Percentiles rank a stretch among this genome's conserved stretches.
phyloP scores from a whole-genome alignment of 2,888 invertebrate genomes.

The Erynnis tages region DNA sequence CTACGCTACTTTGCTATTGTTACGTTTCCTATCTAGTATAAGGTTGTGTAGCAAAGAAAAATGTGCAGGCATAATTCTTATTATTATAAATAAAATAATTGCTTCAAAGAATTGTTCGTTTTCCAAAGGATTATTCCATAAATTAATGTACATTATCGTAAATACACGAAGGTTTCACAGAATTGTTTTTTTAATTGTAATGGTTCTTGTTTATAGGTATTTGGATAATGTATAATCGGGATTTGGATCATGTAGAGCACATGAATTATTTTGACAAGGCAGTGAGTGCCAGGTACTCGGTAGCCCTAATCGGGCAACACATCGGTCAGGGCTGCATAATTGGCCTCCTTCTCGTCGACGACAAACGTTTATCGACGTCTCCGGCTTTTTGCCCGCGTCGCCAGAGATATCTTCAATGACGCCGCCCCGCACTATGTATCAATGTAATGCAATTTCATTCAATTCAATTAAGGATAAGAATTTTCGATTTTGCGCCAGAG shows the following conservation, averaged over 20 bases:
- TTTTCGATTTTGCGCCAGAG: conserved; percentile 22
- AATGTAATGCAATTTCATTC: conserved; percentile 28
- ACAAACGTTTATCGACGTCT: conserved; percentile 22
- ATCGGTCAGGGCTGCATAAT: conserved; percentile 20
- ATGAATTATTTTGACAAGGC: conserved; percentile 1
- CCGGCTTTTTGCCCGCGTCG: conserved; percentile 20
- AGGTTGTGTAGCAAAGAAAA: no score
- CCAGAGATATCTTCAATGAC: conserved; percentile 26
- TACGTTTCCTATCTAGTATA: no score
- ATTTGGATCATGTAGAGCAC: no score
- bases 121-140: no score
- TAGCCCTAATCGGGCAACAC: conserved; percentile 12
- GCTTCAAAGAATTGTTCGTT: no score
- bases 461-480: conserved; percentile 29
- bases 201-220: no score
- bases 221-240: no score
- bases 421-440: conserved; percentile 26
- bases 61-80: no score
- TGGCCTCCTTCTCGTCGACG: conserved; percentile 12
- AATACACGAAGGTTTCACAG: no score
- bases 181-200: not conserved
- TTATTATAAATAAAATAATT: no score
- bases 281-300: not conserved
- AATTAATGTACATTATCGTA: no score
- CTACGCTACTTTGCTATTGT: no score